These are phyloP conservation scores for Anadara kagoshimensis DNA, from an alignment of 1,140 invertebrate species.

Conservation along the genomic window DNA sequence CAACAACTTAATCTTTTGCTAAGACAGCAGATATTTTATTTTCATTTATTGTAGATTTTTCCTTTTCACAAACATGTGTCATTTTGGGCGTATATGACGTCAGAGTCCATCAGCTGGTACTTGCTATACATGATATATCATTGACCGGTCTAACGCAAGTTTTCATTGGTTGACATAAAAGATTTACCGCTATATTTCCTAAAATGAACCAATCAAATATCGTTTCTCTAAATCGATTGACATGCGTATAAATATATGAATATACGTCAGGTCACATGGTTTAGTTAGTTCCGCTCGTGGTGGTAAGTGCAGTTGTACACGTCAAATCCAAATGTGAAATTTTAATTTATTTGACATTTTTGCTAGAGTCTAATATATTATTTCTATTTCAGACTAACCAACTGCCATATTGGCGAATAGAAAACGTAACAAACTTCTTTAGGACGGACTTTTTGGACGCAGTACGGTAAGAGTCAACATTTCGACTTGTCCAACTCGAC, in stretches of 20 bases:
- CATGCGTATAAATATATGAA: slow-evolving; percentile 3
- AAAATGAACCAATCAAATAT: slow-evolving; percentile 22
- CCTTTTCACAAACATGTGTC: no score
- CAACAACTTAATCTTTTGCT: no score
- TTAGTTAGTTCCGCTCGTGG: slow-evolving; percentile 37
- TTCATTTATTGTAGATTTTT: no score
- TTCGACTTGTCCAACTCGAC: slow-evolving; percentile 21
- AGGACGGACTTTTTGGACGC: slow-evolving; percentile 84
- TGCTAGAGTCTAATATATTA: not conserved
- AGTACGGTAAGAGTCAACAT: slow-evolving; percentile 80
- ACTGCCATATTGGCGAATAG: slow-evolving; percentile 66
- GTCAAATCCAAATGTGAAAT: not conserved
- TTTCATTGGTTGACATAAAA: not conserved
- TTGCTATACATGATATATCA: no score
- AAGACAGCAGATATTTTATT: no score
- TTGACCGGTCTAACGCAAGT: not conserved
- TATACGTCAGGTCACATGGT: slow-evolving; percentile 15
- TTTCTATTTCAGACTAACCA: slow-evolving; percentile 57
- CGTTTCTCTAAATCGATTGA: slow-evolving; percentile 4
- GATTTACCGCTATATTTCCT: not conserved
- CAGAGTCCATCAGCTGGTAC: no score
- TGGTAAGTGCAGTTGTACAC: slow-evolving; percentile 16
- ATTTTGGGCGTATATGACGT: no score
- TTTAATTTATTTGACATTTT: slow-evolving; percentile 10
- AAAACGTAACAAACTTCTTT: slow-evolving; percentile 56